Conservation (phyloP, 2,113 vertebrate genomes). For the Pteropus alecto region DNA sequence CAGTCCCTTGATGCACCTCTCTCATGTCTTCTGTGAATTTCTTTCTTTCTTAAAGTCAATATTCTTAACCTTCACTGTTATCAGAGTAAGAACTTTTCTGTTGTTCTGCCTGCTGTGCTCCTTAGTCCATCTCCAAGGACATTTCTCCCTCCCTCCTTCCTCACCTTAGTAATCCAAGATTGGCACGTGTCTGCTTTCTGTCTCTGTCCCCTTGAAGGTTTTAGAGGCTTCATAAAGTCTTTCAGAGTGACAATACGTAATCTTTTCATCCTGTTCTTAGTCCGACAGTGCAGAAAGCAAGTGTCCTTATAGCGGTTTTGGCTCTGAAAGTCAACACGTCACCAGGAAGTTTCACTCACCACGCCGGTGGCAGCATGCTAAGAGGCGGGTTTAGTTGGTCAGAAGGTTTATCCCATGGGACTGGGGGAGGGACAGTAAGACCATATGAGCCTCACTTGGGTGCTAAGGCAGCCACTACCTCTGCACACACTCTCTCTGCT, state of each 20-base stretch:
- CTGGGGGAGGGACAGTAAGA: neutral
- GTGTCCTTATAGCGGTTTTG: neutral
- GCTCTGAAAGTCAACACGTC: neutral
- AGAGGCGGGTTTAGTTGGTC: neutral
- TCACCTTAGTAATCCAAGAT: neutral
- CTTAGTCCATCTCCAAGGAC: neutral
- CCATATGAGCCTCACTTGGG: neutral
- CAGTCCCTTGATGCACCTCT: neutral
- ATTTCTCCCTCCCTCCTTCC: neutral
- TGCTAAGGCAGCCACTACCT: neutral
- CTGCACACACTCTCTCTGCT: constrained; percentile 8
- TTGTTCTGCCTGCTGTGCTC: neutral
- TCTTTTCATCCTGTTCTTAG: neutral
- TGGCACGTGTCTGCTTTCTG: neutral
- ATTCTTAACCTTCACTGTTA: neutral
- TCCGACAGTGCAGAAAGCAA: neutral
- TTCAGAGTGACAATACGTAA: neutral
- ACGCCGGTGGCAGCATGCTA: rapidly evolving
- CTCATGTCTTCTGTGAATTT: neutral
- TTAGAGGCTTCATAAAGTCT: neutral
- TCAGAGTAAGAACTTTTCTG: neutral
- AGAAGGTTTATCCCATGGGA: neutral
- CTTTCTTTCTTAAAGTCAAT: neutral
- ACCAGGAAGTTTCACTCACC: neutral
- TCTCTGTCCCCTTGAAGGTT: neutral